phyloP scores from a whole-genome alignment of 1,140 invertebrate genomes.

The Trissolcus basalis region DNA sequence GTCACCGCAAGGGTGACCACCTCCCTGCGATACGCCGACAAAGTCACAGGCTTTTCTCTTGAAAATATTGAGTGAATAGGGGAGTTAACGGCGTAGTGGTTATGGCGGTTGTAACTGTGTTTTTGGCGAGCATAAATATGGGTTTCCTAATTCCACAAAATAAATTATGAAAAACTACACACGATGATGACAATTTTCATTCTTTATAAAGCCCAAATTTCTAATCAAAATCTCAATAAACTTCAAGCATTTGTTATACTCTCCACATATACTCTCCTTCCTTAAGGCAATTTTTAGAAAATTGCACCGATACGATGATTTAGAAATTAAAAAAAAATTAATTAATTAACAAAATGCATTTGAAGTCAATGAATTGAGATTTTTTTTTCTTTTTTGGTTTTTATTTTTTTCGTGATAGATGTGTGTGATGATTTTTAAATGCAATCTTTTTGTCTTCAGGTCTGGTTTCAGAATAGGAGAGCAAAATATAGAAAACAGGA shows the following conservation, averaged over 20 bases:
- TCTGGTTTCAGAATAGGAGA: constrained; percentile 98
- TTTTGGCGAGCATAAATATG: constrained; percentile 68
- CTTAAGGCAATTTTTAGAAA: too few species aligned
- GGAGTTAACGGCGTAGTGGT: constrained; percentile 61
- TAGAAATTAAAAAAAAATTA: too few species aligned
- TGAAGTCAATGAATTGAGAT: too few species aligned
- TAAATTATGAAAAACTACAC: constrained; percentile 66
- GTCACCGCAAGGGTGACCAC: constrained; percentile 65
- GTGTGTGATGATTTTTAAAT: neutral
- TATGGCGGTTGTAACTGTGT: constrained; percentile 65
- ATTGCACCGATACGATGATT: too few species aligned
- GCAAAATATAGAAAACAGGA: constrained; percentile 99
- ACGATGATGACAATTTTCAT: neutral
- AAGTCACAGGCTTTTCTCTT: constrained; percentile 70
- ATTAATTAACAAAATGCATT: too few species aligned
- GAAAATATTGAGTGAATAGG: constrained; percentile 56
- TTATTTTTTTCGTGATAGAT: too few species aligned
- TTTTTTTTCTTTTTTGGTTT: too few species aligned
- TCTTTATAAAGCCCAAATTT: too few species aligned
- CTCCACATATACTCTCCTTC: too few species aligned
- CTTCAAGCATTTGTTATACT: too few species aligned
- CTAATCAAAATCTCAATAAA: too few species aligned
- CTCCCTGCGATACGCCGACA: constrained; percentile 58
- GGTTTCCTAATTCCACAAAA: constrained; percentile 71
- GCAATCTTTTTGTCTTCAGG: constrained; percentile 76